A percentile compares a stretch with the other conserved stretches of the same genome.
These are phyloP conservation scores for Psylliodes chrysocephalus DNA, from an alignment of 2,888 invertebrate genomes.

Conservation along the genomic window DNA sequence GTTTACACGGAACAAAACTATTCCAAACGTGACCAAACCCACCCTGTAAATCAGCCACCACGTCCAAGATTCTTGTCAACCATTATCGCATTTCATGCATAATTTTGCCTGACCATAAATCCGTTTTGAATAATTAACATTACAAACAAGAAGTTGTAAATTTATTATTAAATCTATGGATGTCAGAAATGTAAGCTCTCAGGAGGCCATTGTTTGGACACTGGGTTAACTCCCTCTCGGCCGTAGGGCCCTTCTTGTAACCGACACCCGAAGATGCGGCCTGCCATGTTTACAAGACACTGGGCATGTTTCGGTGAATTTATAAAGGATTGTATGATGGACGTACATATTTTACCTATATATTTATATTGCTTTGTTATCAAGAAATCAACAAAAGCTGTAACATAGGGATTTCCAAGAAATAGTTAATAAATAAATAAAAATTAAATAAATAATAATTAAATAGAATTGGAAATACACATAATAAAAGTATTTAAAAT, in stretches of 20 bases:
- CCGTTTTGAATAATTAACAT: conserved; percentile 30
- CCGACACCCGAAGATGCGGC: not conserved
- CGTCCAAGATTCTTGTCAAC: not conserved
- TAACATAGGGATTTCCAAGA: no score
- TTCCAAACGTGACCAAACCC: no score
- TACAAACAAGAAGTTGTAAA: conserved; percentile 36
- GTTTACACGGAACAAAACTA: no score
- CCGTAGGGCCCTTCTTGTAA: not conserved
- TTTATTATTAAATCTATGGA: conserved; percentile 29
- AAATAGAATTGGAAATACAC: no score
- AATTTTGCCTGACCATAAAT: conserved; percentile 21
- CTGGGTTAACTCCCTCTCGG: conserved; percentile 3
- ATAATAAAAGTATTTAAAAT: no score
- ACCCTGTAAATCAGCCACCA: no score
- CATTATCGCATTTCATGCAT: conserved; percentile 9
- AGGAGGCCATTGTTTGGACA: conserved; percentile 23
- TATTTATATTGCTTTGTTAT: no score
- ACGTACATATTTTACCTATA: no score
- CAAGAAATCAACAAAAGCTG: no score
- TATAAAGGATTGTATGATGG: no score
- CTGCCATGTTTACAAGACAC: not conserved
- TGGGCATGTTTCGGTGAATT: not conserved
- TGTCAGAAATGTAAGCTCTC: conserved; percentile 24
- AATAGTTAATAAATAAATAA: no score
- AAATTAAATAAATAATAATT: no score